These are phyloP conservation scores for Sigmodon hispidus DNA, from an alignment of 2,113 vertebrate genomes.

Conservation along the genomic window DNA sequence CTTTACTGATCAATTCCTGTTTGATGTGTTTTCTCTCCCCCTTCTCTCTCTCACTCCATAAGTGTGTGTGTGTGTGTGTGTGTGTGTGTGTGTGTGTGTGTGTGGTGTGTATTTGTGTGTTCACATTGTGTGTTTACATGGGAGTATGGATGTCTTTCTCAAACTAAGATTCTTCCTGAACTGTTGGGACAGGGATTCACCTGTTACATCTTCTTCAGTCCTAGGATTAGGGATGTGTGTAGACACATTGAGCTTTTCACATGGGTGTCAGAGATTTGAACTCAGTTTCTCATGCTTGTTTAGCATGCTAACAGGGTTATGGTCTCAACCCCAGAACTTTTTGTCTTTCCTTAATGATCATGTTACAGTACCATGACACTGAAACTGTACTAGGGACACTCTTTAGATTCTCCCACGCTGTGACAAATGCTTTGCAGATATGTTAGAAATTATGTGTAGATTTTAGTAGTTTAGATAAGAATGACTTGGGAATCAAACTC, in stretches of 20 bases:
- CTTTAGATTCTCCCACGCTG: not conserved
- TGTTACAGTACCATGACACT: too few species aligned
- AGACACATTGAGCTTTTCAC: not conserved
- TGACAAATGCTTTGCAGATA: not conserved
- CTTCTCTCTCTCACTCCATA: not conserved
- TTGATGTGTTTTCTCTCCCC: not conserved
- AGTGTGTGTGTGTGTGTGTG: not conserved
- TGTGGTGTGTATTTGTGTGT: not conserved
- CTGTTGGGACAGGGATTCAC: not conserved
- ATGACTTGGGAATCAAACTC: not conserved
- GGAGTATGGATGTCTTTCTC: not conserved
- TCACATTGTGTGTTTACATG: not conserved
- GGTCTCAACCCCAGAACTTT: not conserved
- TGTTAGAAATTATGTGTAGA: not conserved
- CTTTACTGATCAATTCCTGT: slow-evolving; percentile 11
- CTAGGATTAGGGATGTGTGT: not conserved
- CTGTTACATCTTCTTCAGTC: not conserved
- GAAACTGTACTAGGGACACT: too few species aligned
- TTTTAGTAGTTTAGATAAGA: not conserved
- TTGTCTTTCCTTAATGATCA: not conserved
- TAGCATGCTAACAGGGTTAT: too few species aligned
- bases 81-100: not conserved
- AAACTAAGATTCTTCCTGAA: not conserved
- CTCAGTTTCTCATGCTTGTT: not conserved
- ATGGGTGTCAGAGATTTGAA: not conserved